Conservation (phyloP, 2,888 invertebrate species). For the Lasioglossum zephyrum region DNA sequence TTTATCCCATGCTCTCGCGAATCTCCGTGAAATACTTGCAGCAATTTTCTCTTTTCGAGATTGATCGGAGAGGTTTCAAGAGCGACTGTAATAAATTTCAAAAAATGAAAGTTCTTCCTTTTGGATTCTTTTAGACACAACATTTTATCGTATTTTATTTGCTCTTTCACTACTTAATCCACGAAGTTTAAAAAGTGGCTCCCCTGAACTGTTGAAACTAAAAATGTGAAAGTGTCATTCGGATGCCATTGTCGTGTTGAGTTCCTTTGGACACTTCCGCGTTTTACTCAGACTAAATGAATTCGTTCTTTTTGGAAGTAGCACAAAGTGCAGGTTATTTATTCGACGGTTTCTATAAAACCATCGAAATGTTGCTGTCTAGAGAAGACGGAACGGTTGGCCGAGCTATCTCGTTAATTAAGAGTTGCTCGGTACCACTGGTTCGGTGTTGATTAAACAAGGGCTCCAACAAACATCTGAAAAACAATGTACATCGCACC, state of each 20-base stretch:
- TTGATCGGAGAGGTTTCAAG: not conserved
- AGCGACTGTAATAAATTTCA: not conserved
- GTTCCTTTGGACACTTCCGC: not conserved
- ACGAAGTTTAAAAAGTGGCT: not conserved
- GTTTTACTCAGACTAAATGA: not conserved
- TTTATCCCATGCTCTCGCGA: not conserved
- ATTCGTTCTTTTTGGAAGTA: not conserved
- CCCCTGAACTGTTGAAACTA: not conserved
- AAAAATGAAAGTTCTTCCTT: not conserved
- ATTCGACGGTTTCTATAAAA: not conserved
- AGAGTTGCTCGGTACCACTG: not conserved
- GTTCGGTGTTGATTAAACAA: not conserved
- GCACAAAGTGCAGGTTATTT: not conserved
- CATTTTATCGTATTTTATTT: not conserved
- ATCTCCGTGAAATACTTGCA: not conserved
- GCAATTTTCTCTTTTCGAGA: not conserved
- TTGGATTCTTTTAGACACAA: not conserved
- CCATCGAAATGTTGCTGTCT: not conserved
- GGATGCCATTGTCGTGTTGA: not conserved
- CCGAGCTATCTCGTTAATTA: not conserved
- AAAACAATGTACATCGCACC: not conserved
- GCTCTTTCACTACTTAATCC: not conserved
- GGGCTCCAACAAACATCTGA: not conserved
- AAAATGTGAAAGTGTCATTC: not conserved
- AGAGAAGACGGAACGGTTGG: not conserved